Evolutionary conservation across 2,113 vertebrate species (phyloP), one percentile per base, ranked within the genome.

Genomic region (Diphyllodes magnificus): DNA sequence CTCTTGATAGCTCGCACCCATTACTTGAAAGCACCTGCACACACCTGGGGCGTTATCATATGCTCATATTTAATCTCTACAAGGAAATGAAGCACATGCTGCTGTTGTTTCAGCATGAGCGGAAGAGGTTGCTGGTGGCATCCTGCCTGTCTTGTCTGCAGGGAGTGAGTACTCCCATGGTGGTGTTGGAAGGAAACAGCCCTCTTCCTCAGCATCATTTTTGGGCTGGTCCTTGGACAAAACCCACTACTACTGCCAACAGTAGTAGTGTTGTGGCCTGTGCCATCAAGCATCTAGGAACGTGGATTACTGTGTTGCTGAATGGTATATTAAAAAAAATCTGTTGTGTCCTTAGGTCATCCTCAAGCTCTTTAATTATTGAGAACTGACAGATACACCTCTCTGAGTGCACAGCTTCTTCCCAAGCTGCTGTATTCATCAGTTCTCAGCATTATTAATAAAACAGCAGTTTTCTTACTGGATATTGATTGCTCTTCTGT

Each of bases 361-460:
- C 90, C 45, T 90, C 45, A 61, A 69, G 53, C 59, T 93, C 68
- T 96, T 95, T 89, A 96, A 96, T 96, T 96, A 92, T 92, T 95
- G 88, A 95, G 40, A 79, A 35, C 69, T 81, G 92, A 80, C 81
- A 79, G 86, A 86, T 80, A 66, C 16, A 70, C 30, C 42, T 44
- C 4, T 20, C 63, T 87, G 64, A 79, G 63, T 72, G 73, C 77
- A 90, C 88, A 92, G 60, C 66, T 95, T 86, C 82, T 82, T 95
- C 60, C 23, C 56, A 88, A 72, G 69, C 50, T 93, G 39, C 81
- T 78, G 73, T 63, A 57, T 95, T 92, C 40, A 77, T 95, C 77
- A 10, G 5, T 93, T 82, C 92, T 91, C 87, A 79, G 64, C 59
- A 57, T 82, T 84, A 71, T 93, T 83, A 91, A 94, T 92, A 93